Evolutionary conservation across 2,113 vertebrate genomes (phyloP), one percentile per base, ranked within the genome.

Genomic region (Reinhardtius hippoglossoides): DNA sequence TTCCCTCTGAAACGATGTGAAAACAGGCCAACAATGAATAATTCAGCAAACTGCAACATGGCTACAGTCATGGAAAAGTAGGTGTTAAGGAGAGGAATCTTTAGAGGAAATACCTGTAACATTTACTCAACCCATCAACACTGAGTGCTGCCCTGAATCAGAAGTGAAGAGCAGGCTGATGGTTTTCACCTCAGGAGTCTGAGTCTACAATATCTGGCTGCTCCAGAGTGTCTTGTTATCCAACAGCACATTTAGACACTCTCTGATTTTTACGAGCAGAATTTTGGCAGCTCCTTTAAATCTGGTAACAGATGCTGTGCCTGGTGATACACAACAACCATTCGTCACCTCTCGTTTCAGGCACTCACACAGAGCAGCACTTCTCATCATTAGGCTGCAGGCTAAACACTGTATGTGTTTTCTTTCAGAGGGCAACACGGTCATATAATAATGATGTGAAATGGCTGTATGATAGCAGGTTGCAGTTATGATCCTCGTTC

Each of bases 21-120:
- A 21, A 9, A 13, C 31, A 6, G 8, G 23, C 54, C 15, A 54
- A 13, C 42, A 20, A 12, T 81, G 48, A 80, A 81, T 80, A 76
- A 81, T 74, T 73, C 65, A 80, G 14, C 16, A 23, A 54, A 68
- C 27, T 42, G 5, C 23, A 24, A 66, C 23, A 56, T 24, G 12
- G 13, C 54, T 23, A 9, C 44, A 48, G 44, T 5, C 15, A 48
- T 4, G 18, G 6, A 20, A 52, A 9, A 52, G 16, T 7, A 55
- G 21, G 54, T 55, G 21, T 23, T 23, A 23, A 23, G 44, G 44
- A 16, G 15, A 23, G n/a, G 10, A 13, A 23, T 23, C 10, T 55
- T 10, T 55, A 23, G 9, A 42, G 40, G 12, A 42, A 42, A 42
- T 10, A 42, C 9, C n/a, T 56, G 18, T 15, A 13, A 24, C 10